These are phyloP conservation scores for Drosophila cognata DNA, from an alignment of 2,888 invertebrate genomes.

Conservation along the genomic window DNA sequence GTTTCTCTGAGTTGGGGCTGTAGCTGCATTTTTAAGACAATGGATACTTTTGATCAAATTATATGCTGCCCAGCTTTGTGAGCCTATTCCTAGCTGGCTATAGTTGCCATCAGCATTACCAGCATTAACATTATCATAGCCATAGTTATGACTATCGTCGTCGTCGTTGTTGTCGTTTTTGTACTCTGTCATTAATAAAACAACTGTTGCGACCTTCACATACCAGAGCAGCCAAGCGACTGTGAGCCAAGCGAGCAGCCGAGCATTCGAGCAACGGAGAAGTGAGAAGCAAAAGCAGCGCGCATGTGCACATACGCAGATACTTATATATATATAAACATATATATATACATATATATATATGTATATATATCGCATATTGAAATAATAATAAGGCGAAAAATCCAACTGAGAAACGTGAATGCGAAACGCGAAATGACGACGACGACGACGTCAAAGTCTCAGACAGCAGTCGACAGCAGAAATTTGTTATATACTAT, in stretches of 20 bases:
- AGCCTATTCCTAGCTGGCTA: slow-evolving; percentile 21
- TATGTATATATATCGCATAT: slow-evolving; percentile 55
- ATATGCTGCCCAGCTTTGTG: slow-evolving; percentile 22
- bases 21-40: not conserved
- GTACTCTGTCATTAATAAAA: slow-evolving; percentile 84
- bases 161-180: slow-evolving; percentile 53
- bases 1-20: not conserved
- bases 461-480: slow-evolving; percentile 68
- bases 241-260: slow-evolving; percentile 65
- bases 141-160: slow-evolving; percentile 31
- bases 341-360: slow-evolving; percentile 11
- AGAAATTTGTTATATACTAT: slow-evolving; percentile 68
- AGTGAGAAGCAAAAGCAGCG: slow-evolving; percentile 31
- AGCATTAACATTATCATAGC: slow-evolving; percentile 29
- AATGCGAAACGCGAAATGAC: slow-evolving; percentile 67
- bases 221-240: slow-evolving; percentile 84
- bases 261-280: slow-evolving; percentile 10
- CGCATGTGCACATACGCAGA: slow-evolving; percentile 58
- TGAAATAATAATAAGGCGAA: slow-evolving; percentile 81
- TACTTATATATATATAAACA: slow-evolving; percentile 38
- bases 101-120: slow-evolving; percentile 31
- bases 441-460: slow-evolving; percentile 64
- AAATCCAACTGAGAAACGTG: slow-evolving; percentile 75
- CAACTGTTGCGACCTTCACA: slow-evolving; percentile 85
- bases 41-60: slow-evolving; percentile 16